A percentile compares a stretch with the other conserved stretches of the same genome.
Conservation (phyloP, 2,888 invertebrate genomes). For the Pammene fasciana region DNA sequence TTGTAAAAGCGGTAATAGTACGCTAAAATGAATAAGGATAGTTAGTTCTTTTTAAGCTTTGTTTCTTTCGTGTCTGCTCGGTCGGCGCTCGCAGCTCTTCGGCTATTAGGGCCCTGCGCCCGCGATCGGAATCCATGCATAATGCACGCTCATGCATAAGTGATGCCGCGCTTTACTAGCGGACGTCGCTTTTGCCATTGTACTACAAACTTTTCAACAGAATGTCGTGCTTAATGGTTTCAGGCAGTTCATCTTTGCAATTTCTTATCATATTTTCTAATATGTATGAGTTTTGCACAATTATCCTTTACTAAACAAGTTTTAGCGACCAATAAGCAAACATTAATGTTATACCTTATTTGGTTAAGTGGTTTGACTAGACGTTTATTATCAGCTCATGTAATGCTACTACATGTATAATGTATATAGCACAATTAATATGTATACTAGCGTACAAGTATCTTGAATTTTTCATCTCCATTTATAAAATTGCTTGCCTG, state of each 20-base stretch:
- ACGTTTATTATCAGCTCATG: not conserved
- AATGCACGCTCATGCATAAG: constrained; percentile 75
- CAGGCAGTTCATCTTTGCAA: constrained; percentile 34
- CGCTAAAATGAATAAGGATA: constrained; percentile 34
- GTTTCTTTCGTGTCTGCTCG: constrained; percentile 38
- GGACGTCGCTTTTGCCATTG: constrained; percentile 62
- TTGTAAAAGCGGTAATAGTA: not conserved
- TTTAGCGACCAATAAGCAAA: not conserved
- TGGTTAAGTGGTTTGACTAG: not conserved
- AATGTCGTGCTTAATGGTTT: constrained; percentile 30
- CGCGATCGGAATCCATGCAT: constrained; percentile 73
- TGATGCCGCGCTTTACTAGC: constrained; percentile 67
- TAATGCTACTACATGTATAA: no score
- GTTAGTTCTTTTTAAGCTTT: constrained; percentile 34
- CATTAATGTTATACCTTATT: not conserved
- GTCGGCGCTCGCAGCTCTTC: constrained; percentile 47
- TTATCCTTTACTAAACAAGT: not conserved
- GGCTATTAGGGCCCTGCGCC: constrained; percentile 62
- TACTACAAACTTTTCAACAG: constrained; percentile 52
- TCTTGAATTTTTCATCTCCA: no score
- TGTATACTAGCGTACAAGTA: no score
- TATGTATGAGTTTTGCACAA: not conserved
- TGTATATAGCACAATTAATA: no score
- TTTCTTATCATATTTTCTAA: constrained; percentile 6
- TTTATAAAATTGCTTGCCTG: no score